phyloP scores from a whole-genome alignment of 2,113 vertebrate species.

The Eretmochelys imbricata region DNA sequence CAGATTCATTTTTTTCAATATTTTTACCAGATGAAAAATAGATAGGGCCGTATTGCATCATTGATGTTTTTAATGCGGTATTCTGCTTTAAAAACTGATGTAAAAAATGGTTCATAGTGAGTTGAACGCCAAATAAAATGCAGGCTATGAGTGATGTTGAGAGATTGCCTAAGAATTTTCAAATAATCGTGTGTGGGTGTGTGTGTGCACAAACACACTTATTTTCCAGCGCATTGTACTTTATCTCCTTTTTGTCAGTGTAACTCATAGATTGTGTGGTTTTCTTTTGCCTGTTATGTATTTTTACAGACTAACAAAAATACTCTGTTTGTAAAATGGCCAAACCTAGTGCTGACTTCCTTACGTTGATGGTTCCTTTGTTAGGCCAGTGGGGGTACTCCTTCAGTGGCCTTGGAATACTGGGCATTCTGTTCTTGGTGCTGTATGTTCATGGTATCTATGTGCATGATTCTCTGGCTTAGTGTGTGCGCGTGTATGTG shows the following conservation, averaged over 20 bases:
- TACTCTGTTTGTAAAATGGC: slow-evolving; percentile 47
- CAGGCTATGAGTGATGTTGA: neutral
- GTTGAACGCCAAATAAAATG: neutral
- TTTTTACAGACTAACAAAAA: slow-evolving; percentile 59
- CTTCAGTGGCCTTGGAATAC: slow-evolving; percentile 70
- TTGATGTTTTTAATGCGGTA: neutral
- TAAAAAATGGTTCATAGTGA: neutral
- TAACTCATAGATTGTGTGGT: slow-evolving; percentile 40
- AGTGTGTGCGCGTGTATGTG: slow-evolving; percentile 17
- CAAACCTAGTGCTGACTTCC: slow-evolving; percentile 63
- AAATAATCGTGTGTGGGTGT: no score
- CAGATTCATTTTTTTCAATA: neutral
- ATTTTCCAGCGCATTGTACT: slow-evolving; percentile 42
- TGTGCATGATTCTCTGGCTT: slow-evolving; percentile 58
- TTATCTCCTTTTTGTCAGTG: slow-evolving; percentile 68
- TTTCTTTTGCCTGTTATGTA: slow-evolving; percentile 58
- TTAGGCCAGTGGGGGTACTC: slow-evolving; percentile 62
- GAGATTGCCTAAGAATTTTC: slow-evolving; percentile 15
- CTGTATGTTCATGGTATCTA: slow-evolving; percentile 62
- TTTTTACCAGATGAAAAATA: neutral
- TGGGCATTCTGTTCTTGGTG: slow-evolving; percentile 72
- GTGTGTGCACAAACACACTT: neutral
- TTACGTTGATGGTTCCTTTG: slow-evolving; percentile 67
- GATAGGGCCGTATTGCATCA: neutral
- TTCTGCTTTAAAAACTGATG: neutral